Conservation (phyloP, 2,113 vertebrate genomes). For the Pleuronectes platessa region DNA sequence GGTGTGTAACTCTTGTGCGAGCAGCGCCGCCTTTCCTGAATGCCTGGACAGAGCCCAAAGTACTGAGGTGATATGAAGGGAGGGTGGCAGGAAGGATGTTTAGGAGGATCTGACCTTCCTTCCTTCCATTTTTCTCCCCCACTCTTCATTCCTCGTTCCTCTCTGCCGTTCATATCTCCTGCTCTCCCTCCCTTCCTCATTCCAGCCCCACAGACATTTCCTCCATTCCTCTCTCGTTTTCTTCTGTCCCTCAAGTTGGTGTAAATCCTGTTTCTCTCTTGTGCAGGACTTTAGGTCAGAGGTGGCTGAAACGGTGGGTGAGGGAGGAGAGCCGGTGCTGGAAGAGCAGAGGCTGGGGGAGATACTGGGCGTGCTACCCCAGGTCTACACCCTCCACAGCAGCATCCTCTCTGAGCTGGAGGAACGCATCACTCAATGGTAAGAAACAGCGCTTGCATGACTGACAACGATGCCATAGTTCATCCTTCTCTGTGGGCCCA, state of each 20-base stretch:
- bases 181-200: slow-evolving; percentile 38
- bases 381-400: slow-evolving; percentile 88
- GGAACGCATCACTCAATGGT: slow-evolving; percentile 89
- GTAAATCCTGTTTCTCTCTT: slow-evolving; percentile 18
- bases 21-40: slow-evolving; percentile 72
- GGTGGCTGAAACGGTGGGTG: slow-evolving; percentile 76
- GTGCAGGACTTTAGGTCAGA: slow-evolving; percentile 88
- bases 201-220: slow-evolving; percentile 29
- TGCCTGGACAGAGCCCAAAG: slow-evolving; percentile 69
- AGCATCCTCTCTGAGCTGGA: slow-evolving; percentile 89
- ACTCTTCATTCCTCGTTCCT: slow-evolving; percentile 59
- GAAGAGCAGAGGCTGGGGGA: slow-evolving; percentile 85
- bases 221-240: slow-evolving; percentile 13
- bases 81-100: slow-evolving; percentile 78
- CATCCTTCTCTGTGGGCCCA: no score
- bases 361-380: slow-evolving; percentile 86
- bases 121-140: slow-evolving; percentile 63
- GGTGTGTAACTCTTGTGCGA: slow-evolving; percentile 58
- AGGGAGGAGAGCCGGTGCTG: slow-evolving; percentile 79
- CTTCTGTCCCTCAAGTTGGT: background rate
- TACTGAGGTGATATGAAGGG: slow-evolving; percentile 59
- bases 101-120: slow-evolving; percentile 77
- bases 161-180: slow-evolving; percentile 49
- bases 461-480: background rate
- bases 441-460: slow-evolving; percentile 32